phyloP scores from a whole-genome alignment of 2,797 vertebrate species.

The Squalus acanthias region DNA sequence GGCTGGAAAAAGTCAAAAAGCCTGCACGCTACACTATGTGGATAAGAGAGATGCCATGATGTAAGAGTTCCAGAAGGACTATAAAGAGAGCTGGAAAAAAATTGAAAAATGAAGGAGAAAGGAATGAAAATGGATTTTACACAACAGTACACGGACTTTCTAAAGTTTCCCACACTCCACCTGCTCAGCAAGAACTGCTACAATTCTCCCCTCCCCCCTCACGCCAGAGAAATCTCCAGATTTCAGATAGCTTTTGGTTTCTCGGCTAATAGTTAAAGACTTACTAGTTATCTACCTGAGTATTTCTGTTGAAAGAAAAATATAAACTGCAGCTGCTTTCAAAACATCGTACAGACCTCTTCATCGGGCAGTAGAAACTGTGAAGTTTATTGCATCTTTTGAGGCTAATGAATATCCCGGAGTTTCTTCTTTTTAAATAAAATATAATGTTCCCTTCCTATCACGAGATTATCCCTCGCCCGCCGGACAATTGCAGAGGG shows the following conservation, averaged over 20 bases:
- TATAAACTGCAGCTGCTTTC: neutral
- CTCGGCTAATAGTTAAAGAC: neutral
- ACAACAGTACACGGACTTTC: neutral
- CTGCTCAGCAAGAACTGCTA: neutral
- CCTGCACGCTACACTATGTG: neutral
- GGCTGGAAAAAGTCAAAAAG: neutral
- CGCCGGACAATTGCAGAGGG: neutral
- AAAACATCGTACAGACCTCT: neutral
- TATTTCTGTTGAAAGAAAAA: neutral
- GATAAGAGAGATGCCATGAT: neutral
- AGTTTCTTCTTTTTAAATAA: neutral
- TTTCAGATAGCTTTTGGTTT: neutral
- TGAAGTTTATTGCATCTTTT: neutral
- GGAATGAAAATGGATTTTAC: slow-evolving; percentile 1
- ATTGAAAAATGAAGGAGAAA: neutral
- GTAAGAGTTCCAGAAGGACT: neutral
- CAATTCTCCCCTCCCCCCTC: neutral
- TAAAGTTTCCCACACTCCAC: slow-evolving; percentile 22
- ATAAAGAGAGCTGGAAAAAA: neutral
- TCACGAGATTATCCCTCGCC: neutral
- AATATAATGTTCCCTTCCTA: neutral
- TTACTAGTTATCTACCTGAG: neutral
- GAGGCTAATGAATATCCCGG: neutral
- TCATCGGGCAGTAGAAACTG: neutral
- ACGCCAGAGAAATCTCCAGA: neutral